A percentile compares a stretch with the other conserved stretches of the same genome.
Conservation (phyloP, 1,140 invertebrate genomes). For the Papilio machaon region DNA sequence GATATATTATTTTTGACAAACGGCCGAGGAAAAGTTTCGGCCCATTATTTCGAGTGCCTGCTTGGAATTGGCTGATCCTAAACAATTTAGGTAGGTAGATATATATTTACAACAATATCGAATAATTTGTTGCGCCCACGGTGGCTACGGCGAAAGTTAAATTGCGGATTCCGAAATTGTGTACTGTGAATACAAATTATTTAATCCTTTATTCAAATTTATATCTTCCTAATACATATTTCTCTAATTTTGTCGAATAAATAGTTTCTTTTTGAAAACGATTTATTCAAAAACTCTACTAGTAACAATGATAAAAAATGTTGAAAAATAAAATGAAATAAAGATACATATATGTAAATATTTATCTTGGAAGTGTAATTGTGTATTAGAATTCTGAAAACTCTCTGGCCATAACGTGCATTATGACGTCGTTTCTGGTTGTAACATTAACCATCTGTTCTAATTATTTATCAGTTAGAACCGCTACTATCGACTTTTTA, state of each 20-base stretch:
- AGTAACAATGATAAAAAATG: not conserved
- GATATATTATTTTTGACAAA: slow-evolving; percentile 22
- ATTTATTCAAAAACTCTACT: not conserved
- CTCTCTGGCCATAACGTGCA: not conserved
- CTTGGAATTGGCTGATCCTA: slow-evolving; percentile 16
- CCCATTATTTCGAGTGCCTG: slow-evolving; percentile 19
- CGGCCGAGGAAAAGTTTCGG: slow-evolving; percentile 15
- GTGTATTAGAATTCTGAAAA: too few species aligned
- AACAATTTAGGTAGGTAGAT: slow-evolving; percentile 23
- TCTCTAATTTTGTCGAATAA: not conserved
- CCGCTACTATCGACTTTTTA: too few species aligned
- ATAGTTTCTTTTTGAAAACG: not conserved
- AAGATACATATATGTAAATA: too few species aligned
- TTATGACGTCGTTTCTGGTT: not conserved
- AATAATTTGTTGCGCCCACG: slow-evolving; percentile 22
- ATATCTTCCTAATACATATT: not conserved
- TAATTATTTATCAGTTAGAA: too few species aligned
- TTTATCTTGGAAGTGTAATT: too few species aligned
- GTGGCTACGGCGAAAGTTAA: slow-evolving; percentile 18
- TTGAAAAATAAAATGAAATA: too few species aligned
- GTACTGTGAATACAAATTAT: slow-evolving; percentile 25
- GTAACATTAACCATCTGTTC: not conserved
- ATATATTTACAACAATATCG: slow-evolving; percentile 27
- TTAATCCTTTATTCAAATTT: slow-evolving; percentile 26
- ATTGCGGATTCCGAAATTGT: slow-evolving; percentile 24